Evolutionary conservation across 2,113 vertebrate genomes (phyloP).

Genomic region (Rallus limicola): DNA sequence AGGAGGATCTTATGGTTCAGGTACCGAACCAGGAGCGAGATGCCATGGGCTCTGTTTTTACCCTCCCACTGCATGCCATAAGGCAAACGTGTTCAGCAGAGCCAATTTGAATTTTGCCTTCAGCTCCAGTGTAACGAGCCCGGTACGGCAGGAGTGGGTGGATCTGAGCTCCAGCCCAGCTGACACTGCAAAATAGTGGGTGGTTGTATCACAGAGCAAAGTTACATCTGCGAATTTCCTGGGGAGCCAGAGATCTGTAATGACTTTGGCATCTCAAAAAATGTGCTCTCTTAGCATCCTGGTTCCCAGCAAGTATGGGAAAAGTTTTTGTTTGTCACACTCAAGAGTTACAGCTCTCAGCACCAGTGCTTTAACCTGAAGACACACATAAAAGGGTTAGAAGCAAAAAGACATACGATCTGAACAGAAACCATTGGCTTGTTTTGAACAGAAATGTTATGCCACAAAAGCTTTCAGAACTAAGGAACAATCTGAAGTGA

Average conservation of each 20-base stretch:
- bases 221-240: neutral
- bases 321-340: neutral
- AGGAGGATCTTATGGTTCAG: neutral
- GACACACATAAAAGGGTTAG: neutral
- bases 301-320: neutral
- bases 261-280: neutral
- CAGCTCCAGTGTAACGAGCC: neutral
- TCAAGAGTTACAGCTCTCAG: neutral
- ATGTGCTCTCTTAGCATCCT: neutral
- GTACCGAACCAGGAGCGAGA: fast-evolving
- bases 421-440: neutral
- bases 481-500: neutral
- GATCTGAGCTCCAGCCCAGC: constrained; percentile 48
- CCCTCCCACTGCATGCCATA: neutral
- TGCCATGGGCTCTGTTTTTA: neutral
- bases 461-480: neutral
- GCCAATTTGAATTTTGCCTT: neutral
- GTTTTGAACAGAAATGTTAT: neutral
- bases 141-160: neutral
- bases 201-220: constrained; percentile 39
- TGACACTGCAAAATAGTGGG: constrained; percentile 44
- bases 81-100: neutral
- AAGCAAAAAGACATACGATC: neutral
- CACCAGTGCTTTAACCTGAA: neutral
- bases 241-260: neutral